Conservation (phyloP, 2,113 vertebrate species). For the Phalacrocorax aristotelis region DNA sequence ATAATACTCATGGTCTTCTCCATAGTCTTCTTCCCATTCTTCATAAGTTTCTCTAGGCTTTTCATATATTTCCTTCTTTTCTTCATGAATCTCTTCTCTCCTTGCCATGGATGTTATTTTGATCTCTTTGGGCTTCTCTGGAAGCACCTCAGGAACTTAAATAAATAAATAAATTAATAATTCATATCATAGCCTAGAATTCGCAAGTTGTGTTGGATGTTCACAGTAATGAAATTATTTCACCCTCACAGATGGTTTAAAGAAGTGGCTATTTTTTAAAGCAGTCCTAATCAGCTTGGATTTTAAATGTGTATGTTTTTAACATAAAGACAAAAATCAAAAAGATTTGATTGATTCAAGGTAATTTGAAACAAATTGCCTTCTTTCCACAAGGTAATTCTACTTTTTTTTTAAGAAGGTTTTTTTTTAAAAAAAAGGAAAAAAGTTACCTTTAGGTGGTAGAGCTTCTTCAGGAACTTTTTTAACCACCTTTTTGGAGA, state of each 20-base stretch:
- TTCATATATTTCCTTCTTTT: constrained; percentile 55
- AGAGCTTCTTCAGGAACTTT: constrained; percentile 70
- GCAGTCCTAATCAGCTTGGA: background rate
- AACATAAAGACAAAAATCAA: background rate
- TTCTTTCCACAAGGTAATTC: background rate
- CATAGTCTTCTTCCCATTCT: constrained; percentile 79
- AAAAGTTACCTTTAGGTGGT: constrained; percentile 69
- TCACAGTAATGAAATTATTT: background rate
- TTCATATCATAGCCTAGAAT: background rate
- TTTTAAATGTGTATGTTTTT: background rate
- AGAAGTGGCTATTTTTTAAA: background rate
- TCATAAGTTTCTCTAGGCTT: constrained; percentile 66
- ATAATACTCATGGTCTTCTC: constrained; percentile 76
- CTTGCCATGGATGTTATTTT: constrained; percentile 73
- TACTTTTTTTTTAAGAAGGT: background rate
- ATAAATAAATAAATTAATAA: background rate
- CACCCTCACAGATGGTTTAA: background rate
- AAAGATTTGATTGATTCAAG: background rate
- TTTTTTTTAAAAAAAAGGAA: background rate
- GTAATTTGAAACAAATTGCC: background rate
- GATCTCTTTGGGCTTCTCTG: constrained; percentile 78
- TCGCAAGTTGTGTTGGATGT: background rate
- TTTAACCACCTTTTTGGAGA: constrained; percentile 70
- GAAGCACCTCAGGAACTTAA: constrained; percentile 71
- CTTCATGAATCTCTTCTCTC: constrained; percentile 73